Conservation (phyloP, 2,888 invertebrate genomes). For the Xanthorhoe designata region DNA sequence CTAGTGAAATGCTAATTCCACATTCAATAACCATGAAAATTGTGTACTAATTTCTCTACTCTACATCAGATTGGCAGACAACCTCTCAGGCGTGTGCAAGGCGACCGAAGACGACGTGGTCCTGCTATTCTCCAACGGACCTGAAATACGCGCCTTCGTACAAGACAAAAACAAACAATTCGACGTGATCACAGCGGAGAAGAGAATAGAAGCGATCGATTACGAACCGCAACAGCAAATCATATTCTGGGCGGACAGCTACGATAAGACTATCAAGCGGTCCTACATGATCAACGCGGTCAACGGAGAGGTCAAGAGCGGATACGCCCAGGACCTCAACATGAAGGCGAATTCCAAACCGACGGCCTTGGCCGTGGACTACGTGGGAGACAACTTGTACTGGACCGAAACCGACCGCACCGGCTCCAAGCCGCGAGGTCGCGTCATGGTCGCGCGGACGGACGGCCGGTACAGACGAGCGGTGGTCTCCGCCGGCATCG, state of each 20-base stretch:
- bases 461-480: constrained; percentile 96
- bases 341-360: constrained; percentile 94
- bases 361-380: constrained; percentile 96
- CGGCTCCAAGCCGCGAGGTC: constrained; percentile 90
- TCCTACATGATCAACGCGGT: constrained; percentile 94
- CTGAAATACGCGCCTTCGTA: constrained; percentile 92
- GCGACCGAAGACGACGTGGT: constrained; percentile 88
- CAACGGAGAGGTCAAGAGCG: constrained; percentile 91
- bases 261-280: constrained; percentile 95
- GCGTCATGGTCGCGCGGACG: constrained; percentile 94
- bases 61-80: constrained; percentile 87
- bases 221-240: constrained; percentile 93
- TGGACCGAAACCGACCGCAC: constrained; percentile 95
- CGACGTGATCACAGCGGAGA: constrained; percentile 93
- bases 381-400: constrained; percentile 96
- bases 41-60: background rate
- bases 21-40: background rate
- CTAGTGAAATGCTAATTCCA: constrained; percentile 1
- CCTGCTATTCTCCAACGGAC: constrained; percentile 92
- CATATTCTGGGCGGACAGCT: constrained; percentile 98
- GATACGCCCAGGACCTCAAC: constrained; percentile 94
- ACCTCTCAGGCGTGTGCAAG: constrained; percentile 93
- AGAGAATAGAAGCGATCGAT: constrained; percentile 96
- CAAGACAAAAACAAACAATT: constrained; percentile 88
- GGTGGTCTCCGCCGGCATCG: constrained; percentile 91